Conservation (phyloP, 2,797 vertebrate genomes). For the Gallinago solitaria region DNA sequence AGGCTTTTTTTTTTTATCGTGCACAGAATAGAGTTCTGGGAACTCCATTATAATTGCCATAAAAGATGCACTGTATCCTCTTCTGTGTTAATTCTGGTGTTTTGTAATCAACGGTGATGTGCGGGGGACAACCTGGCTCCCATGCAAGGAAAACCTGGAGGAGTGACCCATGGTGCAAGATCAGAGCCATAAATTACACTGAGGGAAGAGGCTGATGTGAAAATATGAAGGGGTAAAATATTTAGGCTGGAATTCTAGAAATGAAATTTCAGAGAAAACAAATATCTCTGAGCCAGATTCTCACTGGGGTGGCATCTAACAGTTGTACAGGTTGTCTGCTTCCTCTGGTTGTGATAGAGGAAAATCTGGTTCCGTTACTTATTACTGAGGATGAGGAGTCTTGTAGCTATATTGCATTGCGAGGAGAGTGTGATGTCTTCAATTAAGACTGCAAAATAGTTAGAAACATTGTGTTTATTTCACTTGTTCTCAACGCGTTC, state of each 20-base stretch:
- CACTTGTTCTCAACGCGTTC: neutral
- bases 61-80: rapidly evolving
- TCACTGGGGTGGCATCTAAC: neutral
- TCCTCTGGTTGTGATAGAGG: neutral
- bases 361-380: neutral
- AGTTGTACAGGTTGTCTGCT: neutral
- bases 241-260: neutral
- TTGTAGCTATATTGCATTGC: neutral
- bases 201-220: neutral
- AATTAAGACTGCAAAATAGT: neutral
- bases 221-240: neutral
- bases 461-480: neutral
- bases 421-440: neutral
- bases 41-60: neutral
- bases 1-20: rapidly evolving
- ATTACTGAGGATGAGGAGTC: neutral
- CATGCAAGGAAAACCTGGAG: neutral
- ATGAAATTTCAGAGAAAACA: neutral
- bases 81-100: rapidly evolving
- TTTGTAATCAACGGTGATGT: neutral
- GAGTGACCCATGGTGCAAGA: rapidly evolving
- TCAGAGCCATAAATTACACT: rapidly evolving
- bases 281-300: neutral
- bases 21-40: rapidly evolving
- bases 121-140: neutral